Evolutionary conservation across 2,113 vertebrate species (phyloP).

Genomic region (Micromys minutus): DNA sequence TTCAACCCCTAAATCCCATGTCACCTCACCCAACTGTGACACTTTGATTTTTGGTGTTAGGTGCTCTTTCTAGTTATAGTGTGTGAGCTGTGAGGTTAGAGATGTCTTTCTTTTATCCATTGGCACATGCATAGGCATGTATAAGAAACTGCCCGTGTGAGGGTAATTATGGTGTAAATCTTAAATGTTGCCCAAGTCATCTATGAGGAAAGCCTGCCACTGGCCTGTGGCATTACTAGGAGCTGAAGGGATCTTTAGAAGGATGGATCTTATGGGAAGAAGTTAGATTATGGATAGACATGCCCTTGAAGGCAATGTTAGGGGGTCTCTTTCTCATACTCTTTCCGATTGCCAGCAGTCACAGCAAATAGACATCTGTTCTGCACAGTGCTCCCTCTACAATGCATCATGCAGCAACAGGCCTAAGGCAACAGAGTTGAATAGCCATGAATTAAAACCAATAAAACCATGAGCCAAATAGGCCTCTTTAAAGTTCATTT

Average conservation of each 20-base stretch:
- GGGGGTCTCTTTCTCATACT: not conserved
- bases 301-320: not conserved
- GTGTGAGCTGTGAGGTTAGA: not conserved
- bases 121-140: fast-evolving
- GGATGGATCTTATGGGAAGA: not conserved
- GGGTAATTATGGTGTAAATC: not conserved
- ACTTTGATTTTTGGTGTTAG: not conserved
- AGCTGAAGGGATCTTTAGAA: not conserved
- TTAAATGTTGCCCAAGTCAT: not conserved
- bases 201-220: not conserved
- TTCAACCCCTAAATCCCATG: not conserved
- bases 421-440: not conserved
- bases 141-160: not conserved
- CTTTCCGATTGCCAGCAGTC: not conserved
- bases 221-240: not conserved
- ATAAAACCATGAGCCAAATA: not conserved
- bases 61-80: not conserved
- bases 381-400: not conserved
- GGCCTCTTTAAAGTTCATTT: not conserved
- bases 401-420: not conserved
- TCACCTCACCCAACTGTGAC: too few relatives aligned
- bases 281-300: not conserved
- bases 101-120: not conserved
- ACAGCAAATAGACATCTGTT: not conserved
- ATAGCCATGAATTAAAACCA: too few relatives aligned